These are phyloP conservation scores for Molossus alvarezi DNA, from an alignment of 2,797 vertebrate genomes.

Conservation along the genomic window DNA sequence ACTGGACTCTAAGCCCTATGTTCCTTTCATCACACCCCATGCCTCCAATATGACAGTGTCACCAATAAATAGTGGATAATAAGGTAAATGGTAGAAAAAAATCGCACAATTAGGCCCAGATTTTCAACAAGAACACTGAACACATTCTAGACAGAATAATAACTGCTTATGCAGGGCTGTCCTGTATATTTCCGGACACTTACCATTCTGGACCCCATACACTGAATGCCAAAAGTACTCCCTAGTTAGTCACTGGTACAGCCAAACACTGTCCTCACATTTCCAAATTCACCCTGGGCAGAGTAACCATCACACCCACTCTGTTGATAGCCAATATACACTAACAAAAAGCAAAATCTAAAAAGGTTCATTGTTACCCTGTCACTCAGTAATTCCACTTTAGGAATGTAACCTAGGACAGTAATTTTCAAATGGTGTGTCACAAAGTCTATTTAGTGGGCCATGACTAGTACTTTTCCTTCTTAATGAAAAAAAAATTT, in stretches of 20 bases:
- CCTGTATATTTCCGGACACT: background rate
- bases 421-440: slow-evolving; percentile 61
- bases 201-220: background rate
- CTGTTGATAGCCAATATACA: background rate
- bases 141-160: background rate
- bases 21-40: background rate
- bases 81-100: background rate
- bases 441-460: slow-evolving; percentile 5
- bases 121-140: background rate
- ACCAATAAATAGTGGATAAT: background rate
- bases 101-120: background rate
- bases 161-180: background rate
- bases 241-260: background rate
- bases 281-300: background rate
- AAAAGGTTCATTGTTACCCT: background rate
- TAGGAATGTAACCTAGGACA: background rate
- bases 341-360: slow-evolving; percentile 29
- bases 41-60: background rate
- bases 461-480: background rate
- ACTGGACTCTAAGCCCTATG: background rate
- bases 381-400: background rate
- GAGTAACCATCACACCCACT: background rate
- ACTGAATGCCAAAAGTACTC: background rate
- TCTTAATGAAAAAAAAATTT: background rate
- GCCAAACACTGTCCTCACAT: background rate